Percentiles rank a stretch among this genome's conserved stretches.
These are phyloP conservation scores for Acronicta leporina DNA, from an alignment of 2,888 invertebrate species.

Conservation along the genomic window DNA sequence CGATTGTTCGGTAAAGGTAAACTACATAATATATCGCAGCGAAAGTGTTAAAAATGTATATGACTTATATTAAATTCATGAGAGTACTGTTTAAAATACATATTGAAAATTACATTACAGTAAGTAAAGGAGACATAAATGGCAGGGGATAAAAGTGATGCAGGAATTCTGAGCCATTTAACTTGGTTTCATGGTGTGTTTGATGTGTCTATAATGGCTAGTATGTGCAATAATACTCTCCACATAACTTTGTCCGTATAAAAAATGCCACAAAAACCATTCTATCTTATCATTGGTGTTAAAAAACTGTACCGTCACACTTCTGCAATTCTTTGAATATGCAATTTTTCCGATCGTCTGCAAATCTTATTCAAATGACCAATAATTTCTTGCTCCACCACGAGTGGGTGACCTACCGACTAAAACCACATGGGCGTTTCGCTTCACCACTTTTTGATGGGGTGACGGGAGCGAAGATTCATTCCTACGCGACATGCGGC, in stretches of 20 bases:
- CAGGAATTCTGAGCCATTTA: not conserved
- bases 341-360: too few relatives aligned
- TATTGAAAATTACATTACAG: conserved; percentile 28
- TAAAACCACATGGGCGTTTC: too few relatives aligned
- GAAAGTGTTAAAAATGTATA: conserved; percentile 7
- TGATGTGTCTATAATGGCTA: not conserved
- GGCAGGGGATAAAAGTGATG: conserved; percentile 24
- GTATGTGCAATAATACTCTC: not conserved
- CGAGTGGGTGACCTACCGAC: too few relatives aligned
- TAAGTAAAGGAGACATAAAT: conserved; percentile 33
- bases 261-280: not conserved
- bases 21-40: conserved; percentile 22
- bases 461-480: too few relatives aligned
- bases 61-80: not conserved
- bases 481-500: too few relatives aligned
- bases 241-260: not conserved
- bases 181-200: conserved; percentile 6
- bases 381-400: too few relatives aligned
- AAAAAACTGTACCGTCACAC: too few relatives aligned
- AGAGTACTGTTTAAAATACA: not conserved
- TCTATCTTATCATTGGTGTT: too few relatives aligned
- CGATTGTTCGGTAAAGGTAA: not conserved
- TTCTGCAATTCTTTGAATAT: too few relatives aligned
- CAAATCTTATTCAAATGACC: too few relatives aligned
- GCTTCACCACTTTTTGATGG: too few relatives aligned